Conservation (phyloP, 1,140 invertebrate species). For the Cheumatopsyche charites region DNA sequence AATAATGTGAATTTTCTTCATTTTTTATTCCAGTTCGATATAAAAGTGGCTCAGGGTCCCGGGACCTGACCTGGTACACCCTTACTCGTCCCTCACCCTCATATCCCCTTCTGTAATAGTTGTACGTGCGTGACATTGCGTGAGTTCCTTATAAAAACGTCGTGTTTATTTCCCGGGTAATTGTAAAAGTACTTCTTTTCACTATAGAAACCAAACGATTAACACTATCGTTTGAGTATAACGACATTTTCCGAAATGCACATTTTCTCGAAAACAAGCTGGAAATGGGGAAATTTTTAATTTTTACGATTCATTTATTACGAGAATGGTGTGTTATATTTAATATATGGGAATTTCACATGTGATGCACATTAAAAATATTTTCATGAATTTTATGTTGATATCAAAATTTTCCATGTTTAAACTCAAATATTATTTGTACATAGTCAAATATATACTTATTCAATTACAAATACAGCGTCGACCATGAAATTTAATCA, state of each 20-base stretch:
- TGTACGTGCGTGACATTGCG: constrained; percentile 18
- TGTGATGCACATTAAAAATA: no score
- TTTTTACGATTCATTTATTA: no score
- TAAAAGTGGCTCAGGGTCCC: constrained; percentile 14
- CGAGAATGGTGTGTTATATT: no score
- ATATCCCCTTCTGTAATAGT: background rate
- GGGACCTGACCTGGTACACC: constrained; percentile 18
- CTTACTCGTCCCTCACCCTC: background rate
- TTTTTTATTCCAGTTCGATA: background rate
- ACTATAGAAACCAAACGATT: constrained; percentile 2
- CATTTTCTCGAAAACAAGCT: no score
- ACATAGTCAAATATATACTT: no score
- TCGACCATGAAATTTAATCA: background rate
- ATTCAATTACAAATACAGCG: no score
- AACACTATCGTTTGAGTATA: background rate
- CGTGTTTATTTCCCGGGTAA: background rate
- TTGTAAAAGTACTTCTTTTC: background rate
- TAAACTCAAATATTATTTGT: no score
- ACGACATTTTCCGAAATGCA: no score
- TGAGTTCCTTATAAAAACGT: constrained; percentile 16
- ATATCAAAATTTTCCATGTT: no score
- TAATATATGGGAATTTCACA: no score
- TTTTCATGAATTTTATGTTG: no score
- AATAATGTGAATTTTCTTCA: background rate
- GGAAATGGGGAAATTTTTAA: no score